Conservation (phyloP, 2,113 vertebrate species). For the Gopherus flavomarginatus region DNA sequence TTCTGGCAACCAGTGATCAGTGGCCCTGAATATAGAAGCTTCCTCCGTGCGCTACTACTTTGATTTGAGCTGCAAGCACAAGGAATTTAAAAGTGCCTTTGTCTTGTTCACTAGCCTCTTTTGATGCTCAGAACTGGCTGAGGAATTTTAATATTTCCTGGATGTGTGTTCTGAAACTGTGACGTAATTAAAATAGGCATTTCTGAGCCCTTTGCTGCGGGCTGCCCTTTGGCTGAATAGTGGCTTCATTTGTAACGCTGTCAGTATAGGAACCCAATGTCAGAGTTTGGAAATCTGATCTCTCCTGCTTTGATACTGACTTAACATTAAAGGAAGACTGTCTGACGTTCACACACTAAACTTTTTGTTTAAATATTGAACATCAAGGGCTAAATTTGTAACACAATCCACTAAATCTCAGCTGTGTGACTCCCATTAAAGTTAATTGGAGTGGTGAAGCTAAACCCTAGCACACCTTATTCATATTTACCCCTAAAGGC, state of each 20-base stretch:
- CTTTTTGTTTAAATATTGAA: conserved; percentile 68
- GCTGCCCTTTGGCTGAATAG: neutral
- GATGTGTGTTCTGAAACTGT: neutral
- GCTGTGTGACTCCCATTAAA: neutral
- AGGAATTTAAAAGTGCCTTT: neutral
- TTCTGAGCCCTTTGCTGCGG: conserved; percentile 1
- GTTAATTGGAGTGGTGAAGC: neutral
- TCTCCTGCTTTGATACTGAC: neutral
- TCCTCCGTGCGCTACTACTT: neutral
- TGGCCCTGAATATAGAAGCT: neutral
- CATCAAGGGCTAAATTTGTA: conserved; percentile 57
- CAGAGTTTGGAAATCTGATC: neutral
- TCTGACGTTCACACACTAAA: conserved; percentile 9
- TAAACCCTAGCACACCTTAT: neutral
- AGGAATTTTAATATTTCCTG: neutral
- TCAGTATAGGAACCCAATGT: neutral
- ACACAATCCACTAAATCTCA: neutral
- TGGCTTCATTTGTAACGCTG: neutral
- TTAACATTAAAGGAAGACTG: neutral
- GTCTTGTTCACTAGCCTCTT: neutral
- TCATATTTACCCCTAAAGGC: conserved; percentile 56
- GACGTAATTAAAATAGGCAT: conserved; percentile 23
- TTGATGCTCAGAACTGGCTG: neutral
- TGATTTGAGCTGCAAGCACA: neutral
- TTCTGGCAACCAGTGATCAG: neutral